These are phyloP conservation scores for Rhabdomys pumilio DNA, from an alignment of 2,797 vertebrate genomes.

Conservation along the genomic window DNA sequence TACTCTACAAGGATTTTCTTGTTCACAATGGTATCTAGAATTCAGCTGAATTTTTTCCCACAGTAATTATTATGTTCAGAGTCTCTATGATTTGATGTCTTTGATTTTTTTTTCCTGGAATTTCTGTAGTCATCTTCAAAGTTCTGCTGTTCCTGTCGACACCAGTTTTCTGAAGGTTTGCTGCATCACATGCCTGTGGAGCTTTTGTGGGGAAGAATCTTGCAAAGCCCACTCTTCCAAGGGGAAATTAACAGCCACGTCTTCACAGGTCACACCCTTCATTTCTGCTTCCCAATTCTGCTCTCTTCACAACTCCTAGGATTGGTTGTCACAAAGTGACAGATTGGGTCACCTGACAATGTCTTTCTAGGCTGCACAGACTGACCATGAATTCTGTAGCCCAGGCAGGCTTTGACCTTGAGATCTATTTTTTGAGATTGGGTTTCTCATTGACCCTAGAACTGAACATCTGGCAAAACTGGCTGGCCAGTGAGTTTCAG, in stretches of 20 bases:
- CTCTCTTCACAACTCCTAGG: neutral
- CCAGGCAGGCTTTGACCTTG: neutral
- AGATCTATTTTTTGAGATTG: neutral
- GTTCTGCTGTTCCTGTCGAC: neutral
- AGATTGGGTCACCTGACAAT: neutral
- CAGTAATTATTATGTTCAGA: neutral
- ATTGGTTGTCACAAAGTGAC: neutral
- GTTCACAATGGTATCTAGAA: neutral
- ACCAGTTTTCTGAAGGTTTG: neutral
- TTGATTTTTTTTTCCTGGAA: neutral
- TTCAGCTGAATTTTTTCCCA: neutral
- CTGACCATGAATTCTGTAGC: neutral
- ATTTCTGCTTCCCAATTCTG: neutral
- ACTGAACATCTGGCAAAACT: neutral
- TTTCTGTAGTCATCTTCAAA: neutral
- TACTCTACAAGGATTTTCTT: neutral
- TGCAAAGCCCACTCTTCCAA: neutral
- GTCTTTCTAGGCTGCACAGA: neutral
- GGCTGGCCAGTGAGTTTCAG: neutral
- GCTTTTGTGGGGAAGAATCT: neutral
- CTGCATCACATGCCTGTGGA: neutral
- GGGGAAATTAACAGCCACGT: neutral
- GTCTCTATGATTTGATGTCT: too few relatives aligned
- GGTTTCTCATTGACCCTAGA: neutral
- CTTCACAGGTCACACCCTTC: neutral